A percentile compares a stretch with the other conserved stretches of the same genome.
Conservation (phyloP, 1,140 invertebrate species). For the Lordiphosa collinella region DNA sequence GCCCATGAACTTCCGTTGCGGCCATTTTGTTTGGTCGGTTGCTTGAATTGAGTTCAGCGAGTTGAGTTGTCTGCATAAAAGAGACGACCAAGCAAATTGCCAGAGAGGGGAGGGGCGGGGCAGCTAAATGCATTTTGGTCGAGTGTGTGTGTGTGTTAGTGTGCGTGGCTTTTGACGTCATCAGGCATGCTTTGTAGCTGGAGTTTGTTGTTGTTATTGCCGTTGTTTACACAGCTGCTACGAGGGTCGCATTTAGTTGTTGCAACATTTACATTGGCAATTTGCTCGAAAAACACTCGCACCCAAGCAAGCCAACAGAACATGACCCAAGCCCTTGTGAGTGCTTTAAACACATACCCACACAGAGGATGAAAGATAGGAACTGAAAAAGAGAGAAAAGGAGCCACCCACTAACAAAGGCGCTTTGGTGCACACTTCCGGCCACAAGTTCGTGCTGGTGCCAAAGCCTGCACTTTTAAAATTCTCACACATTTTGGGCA, state of each 20-base stretch:
- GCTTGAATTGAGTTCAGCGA: constrained; percentile 24
- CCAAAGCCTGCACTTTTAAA: constrained; percentile 43
- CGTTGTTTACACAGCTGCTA: constrained; percentile 69
- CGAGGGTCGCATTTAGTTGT: constrained; percentile 57
- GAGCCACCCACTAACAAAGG: constrained; percentile 3
- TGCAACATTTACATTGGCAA: constrained; percentile 74
- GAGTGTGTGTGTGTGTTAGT: constrained; percentile 1
- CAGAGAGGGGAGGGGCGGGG: not conserved
- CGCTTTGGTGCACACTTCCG: constrained; percentile 50
- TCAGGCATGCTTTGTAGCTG: constrained; percentile 1
- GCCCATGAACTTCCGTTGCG: constrained; percentile 42
- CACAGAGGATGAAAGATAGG: not conserved
- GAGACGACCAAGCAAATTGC: constrained; percentile 11
- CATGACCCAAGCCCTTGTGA: constrained; percentile 41
- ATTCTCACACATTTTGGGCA: constrained; percentile 16
- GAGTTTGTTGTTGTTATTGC: constrained; percentile 32
- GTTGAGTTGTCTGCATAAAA: constrained; percentile 45
- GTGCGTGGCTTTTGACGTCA: constrained; percentile 8
- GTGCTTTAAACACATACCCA: constrained; percentile 16
- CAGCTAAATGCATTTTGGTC: constrained; percentile 8
- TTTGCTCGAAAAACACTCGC: constrained; percentile 64
- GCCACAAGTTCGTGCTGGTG: constrained; percentile 48
- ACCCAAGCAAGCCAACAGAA: constrained; percentile 17
- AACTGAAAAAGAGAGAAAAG: not conserved
- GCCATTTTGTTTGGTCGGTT: constrained; percentile 37